A percentile compares a stretch with the other conserved stretches of the same genome.
Conservation (phyloP, 1,140 invertebrate species). For the Dysdera silvatica region DNA sequence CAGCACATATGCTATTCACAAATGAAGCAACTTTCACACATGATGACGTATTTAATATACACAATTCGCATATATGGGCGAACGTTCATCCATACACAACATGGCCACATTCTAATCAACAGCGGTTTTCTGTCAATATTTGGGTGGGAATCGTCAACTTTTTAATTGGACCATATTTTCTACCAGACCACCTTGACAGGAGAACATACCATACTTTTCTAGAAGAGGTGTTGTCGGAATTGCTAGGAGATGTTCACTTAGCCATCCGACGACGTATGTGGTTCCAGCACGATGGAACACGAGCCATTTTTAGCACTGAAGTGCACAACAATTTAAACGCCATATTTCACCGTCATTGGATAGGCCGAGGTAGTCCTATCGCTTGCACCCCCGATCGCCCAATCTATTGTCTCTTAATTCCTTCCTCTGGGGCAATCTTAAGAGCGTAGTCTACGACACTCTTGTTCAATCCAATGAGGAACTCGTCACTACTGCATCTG, state of each 20-base stretch:
- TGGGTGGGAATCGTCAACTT: not conserved
- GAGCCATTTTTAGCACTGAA: not conserved
- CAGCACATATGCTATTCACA: too few species aligned
- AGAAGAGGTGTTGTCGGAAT: not conserved
- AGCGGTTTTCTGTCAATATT: not conserved
- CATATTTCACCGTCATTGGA: not conserved
- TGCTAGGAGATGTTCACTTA: not conserved
- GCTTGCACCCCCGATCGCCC: not conserved
- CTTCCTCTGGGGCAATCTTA: too few species aligned
- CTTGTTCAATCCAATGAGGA: too few species aligned
- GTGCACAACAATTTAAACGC: not conserved
- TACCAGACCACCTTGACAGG: not conserved
- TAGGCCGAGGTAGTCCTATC: not conserved
- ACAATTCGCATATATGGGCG: not conserved
- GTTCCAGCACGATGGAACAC: not conserved
- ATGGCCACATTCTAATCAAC: not conserved
- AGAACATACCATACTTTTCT: not conserved
- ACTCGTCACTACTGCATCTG: too few species aligned
- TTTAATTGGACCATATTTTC: not conserved
- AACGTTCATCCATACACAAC: not conserved
- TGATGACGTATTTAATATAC: not conserved
- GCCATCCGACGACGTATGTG: not conserved
- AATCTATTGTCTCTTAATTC: too few species aligned
- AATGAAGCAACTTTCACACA: not conserved
- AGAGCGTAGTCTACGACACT: too few species aligned